Base-by-base conservation (phyloP, 2,797 vertebrate species). In the Garrulus glandarius region DNA sequence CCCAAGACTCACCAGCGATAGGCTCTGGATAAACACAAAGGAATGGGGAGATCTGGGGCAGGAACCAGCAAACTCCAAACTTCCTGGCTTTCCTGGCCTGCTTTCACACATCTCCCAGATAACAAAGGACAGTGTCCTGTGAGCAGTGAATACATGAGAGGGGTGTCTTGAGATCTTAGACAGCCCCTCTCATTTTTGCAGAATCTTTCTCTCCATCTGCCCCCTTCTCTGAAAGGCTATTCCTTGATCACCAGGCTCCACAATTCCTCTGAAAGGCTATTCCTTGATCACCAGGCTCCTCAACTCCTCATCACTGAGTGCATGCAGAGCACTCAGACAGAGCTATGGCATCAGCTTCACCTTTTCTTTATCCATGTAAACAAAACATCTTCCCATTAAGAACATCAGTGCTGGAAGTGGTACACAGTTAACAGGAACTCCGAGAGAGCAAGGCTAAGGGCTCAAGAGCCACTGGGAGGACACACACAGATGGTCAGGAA, bases 401-500 rank as follows among this genome's bases (percentile, higher is more conserved):
- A 72, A 47, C 10, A 56, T 22, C 70, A 15, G 32, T 29, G 55
- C 55, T 85, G 55, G 43, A 79, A 89, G 44, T 15, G 44, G 12
- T 30, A 22, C 39, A 50, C 49, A 55, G 59, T 47, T 50, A 50
- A 64, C 0, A 16, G 44, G 32, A 44, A 3, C 63, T 26, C 55
- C 5, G 4, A 74, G 27, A 41, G 4, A 78, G 21, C 49, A 65
- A 50, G 30, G 30, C 55, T 16, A 5, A 78, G 23, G 65, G 37
- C 49, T 82, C 50, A 20, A 7, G 41, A 69, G 57, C 13, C 61
- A 34, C 52, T 27, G 46, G 72, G 27, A 53, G 15, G 15, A 87
- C 5, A 5, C 39, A 24, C 34, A 53, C 0, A 1, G 5, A 23
- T 0, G 1, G 27, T n/a, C 76, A 74, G 56, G 44, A 34, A n/a